Conservation (phyloP, 2,797 vertebrate species). For the Sebastiscus tertius region DNA sequence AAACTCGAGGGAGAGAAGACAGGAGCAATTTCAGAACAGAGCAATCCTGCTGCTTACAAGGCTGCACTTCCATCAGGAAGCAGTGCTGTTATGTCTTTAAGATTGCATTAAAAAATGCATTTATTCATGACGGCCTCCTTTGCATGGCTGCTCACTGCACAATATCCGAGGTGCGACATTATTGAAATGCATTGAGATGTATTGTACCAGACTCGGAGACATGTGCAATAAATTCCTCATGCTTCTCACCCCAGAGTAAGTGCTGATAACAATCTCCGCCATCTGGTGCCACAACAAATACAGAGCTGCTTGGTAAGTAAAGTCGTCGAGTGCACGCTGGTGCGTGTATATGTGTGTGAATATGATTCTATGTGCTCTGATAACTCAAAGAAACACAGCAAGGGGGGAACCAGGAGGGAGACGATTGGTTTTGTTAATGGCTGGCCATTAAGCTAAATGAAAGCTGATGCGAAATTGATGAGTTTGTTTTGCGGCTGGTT, state of each 20-base stretch:
- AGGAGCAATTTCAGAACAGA: conserved; percentile 15
- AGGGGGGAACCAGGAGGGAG: conserved; percentile 35
- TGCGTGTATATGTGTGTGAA: not conserved
- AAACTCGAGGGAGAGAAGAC: not conserved
- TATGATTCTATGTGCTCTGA: conserved; percentile 39
- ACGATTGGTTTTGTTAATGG: conserved; percentile 68
- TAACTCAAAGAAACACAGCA: conserved; percentile 24
- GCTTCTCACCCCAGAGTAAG: conserved; percentile 28
- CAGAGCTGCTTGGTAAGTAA: conserved; percentile 21
- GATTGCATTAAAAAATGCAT: conserved; percentile 61
- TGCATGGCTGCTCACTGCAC: conserved; percentile 52
- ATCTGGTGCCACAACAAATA: conserved; percentile 51
- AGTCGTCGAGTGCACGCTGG: not conserved
- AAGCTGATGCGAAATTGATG: conserved; percentile 77
- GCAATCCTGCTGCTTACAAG: conserved; percentile 2
- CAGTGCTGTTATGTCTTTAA: conserved; percentile 49
- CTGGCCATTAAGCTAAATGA: conserved; percentile 72
- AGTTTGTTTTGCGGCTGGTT: conserved; percentile 70
- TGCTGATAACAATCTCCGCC: conserved; percentile 41
- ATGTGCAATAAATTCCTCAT: conserved; percentile 55
- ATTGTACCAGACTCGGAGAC: conserved; percentile 30
- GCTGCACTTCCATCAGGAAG: conserved; percentile 12
- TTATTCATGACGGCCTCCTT: conserved; percentile 67
- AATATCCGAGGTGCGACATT: conserved; percentile 50
- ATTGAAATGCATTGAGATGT: conserved; percentile 67